Base-by-base conservation (phyloP, 2,888 invertebrate species). In the Mimumesa dahlbomi region DNA sequence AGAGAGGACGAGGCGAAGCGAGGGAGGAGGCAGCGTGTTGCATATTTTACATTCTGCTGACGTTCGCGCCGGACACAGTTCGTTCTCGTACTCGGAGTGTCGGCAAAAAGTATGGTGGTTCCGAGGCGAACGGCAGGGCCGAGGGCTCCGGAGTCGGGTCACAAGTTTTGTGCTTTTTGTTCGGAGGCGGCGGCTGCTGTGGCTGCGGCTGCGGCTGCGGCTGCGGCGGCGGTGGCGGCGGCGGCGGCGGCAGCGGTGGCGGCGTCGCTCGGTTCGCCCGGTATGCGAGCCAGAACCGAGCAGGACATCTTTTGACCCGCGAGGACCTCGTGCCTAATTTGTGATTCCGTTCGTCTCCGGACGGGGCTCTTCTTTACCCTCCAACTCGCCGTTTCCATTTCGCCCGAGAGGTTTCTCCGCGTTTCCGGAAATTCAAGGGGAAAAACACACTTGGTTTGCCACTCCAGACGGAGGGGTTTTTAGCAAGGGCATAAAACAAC, bases 21-120 rank as follows among this genome's bases (percentile, higher is more conserved):
- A n/a, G n/a, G n/a, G 36, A 14, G 43, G 25, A 50, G 42, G 56
- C 58, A 54, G 65, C 73, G 76, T 66, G 78, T 82, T 86, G 87
- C 85, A 88, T 88, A 87, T 88, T 87, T 87, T 85, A 84, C 82
- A 88, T 88, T 88, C 87, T 83, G 83, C 79, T 81, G 85, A 82
- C 81, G 83, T 80, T 84, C 82, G 78, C 79, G 81, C 79, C 81
- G 78, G 81, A 81, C 81, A 72, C 81, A 74, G 82, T 79, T 79
- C 81, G 78, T 77, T 75, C 71, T 67, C 64, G 66, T 66, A 69
- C 65, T 73, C 79, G 80, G 82, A 84, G 83, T 83, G 81, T 82
- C 76, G 79, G 77, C 84, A 87, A 85, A 87, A 87, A 83, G 83
- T 79, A 84, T 84, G 82, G 80, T 71, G 81, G 81, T 82, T 76